Evolutionary conservation across 2,888 invertebrate species (phyloP).

Genomic region (Dynastes maya): DNA sequence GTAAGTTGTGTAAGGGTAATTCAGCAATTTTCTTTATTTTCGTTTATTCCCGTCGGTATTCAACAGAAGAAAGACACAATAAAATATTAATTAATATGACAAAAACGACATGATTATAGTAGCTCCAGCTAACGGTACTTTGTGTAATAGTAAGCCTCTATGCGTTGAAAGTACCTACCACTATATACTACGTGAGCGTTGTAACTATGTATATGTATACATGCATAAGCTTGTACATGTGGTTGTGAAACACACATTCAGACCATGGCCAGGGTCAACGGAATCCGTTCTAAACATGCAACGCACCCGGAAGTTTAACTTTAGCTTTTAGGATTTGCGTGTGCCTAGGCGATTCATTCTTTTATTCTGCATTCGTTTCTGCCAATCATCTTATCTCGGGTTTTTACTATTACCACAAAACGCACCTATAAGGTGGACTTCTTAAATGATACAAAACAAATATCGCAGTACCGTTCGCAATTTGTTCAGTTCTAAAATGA

Average conservation of each 20-base stretch:
- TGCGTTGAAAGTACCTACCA: conserved; percentile 19
- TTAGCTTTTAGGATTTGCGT: conserved; percentile 57
- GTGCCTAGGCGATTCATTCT: conserved; percentile 54
- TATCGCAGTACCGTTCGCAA: conserved; percentile 53
- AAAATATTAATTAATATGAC: conserved; percentile 54
- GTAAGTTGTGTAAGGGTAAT: too few relatives aligned
- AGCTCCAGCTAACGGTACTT: conserved; percentile 25
- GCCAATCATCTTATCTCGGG: conserved; percentile 56
- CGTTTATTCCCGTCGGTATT: background rate
- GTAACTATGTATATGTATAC: conserved; percentile 26
- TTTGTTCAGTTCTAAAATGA: conserved; percentile 1
- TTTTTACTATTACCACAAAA: conserved; percentile 53
- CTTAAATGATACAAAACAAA: conserved; percentile 56
- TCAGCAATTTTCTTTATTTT: conserved; percentile 3
- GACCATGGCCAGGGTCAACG: conserved; percentile 62
- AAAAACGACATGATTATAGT: conserved; percentile 57
- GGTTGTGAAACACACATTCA: conserved; percentile 32
- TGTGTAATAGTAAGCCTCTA: conserved; percentile 31
- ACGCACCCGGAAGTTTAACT: conserved; percentile 59
- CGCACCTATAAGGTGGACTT: conserved; percentile 11
- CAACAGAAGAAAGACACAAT: conserved; percentile 4
- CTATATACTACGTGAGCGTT: background rate
- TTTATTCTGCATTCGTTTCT: conserved; percentile 51
- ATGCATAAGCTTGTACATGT: conserved; percentile 1
- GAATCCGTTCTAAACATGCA: conserved; percentile 60